Conservation (phyloP, 1,140 invertebrate genomes). For the Gryon sp. region DNA sequence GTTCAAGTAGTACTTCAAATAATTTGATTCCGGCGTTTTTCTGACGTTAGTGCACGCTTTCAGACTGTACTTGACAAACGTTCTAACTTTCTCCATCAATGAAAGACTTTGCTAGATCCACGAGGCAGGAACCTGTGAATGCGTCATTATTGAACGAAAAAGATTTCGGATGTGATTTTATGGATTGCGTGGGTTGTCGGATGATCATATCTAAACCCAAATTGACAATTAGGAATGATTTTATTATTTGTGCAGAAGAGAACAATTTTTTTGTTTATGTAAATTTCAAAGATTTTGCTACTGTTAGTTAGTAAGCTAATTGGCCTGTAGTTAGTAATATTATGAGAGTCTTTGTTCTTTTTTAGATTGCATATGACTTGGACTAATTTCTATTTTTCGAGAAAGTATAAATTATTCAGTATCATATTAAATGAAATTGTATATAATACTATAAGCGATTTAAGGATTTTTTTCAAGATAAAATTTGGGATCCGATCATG, state of each 20-base stretch:
- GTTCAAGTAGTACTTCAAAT: too few species aligned
- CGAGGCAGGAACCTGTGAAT: too few species aligned
- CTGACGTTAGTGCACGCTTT: too few species aligned
- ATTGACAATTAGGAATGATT: conserved; percentile 7
- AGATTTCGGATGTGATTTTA: too few species aligned
- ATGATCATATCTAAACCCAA: conserved; percentile 39
- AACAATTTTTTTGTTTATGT: background rate
- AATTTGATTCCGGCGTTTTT: too few species aligned
- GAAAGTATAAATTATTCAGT: conserved; percentile 24
- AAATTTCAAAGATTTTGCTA: background rate
- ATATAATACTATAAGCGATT: background rate
- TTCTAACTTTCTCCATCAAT: too few species aligned
- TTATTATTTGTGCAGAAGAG: background rate
- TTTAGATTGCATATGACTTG: conserved; percentile 34
- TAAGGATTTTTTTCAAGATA: conserved; percentile 19
- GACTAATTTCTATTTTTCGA: conserved; percentile 24
- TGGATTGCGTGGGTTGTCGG: too few species aligned
- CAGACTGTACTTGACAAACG: too few species aligned
- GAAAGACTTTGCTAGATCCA: too few species aligned
- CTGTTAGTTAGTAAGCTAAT: background rate
- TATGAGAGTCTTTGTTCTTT: conserved; percentile 18
- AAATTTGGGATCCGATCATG: conserved; percentile 32
- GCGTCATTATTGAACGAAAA: too few species aligned
- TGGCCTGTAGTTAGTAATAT: background rate
- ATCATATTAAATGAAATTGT: conserved; percentile 38